These are phyloP conservation scores for Collichthys lucidus DNA, from an alignment of 2,113 vertebrate genomes.

Conservation along the genomic window DNA sequence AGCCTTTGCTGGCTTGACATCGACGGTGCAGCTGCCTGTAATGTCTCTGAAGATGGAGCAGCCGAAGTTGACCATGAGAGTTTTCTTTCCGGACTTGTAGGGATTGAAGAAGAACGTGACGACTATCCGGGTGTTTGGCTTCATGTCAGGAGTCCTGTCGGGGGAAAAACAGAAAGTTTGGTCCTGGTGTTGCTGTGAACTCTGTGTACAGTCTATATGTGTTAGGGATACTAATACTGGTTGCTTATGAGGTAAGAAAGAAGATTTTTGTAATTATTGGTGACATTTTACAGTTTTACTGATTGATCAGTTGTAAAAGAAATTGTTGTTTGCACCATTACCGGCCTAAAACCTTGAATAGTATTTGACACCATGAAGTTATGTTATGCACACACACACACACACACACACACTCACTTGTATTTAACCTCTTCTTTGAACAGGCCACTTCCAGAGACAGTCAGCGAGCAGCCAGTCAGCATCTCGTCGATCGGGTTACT, in stretches of 20 bases:
- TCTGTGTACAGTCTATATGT: too few species aligned
- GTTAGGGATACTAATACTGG: too few species aligned
- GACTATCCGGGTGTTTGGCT: accelerated
- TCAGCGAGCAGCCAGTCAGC: conserved; percentile 81
- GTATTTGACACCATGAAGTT: neutral
- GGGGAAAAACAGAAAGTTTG: neutral
- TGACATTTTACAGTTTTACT: too few species aligned
- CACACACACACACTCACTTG: conserved; percentile 50
- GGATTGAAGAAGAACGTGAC: conserved; percentile 33
- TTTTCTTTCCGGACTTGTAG: conserved; percentile 55
- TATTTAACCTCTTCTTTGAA: neutral
- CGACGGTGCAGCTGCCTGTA: conserved; percentile 2
- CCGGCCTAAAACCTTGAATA: neutral
- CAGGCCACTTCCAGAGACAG: conserved; percentile 83
- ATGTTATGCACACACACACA: neutral
- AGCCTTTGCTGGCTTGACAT: neutral
- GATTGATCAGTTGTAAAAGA: too few species aligned
- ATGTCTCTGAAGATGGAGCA: conserved; percentile 72
- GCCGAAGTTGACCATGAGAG: conserved; percentile 58
- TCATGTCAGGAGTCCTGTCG: conserved; percentile 57
- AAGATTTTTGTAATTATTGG: too few species aligned
- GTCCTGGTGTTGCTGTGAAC: too few species aligned
- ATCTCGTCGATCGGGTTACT: conserved; percentile 76
- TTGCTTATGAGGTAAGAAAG: too few species aligned
- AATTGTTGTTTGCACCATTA: too few species aligned